Conservation (phyloP, 2,888 invertebrate species). For the Choreutis nemorana region DNA sequence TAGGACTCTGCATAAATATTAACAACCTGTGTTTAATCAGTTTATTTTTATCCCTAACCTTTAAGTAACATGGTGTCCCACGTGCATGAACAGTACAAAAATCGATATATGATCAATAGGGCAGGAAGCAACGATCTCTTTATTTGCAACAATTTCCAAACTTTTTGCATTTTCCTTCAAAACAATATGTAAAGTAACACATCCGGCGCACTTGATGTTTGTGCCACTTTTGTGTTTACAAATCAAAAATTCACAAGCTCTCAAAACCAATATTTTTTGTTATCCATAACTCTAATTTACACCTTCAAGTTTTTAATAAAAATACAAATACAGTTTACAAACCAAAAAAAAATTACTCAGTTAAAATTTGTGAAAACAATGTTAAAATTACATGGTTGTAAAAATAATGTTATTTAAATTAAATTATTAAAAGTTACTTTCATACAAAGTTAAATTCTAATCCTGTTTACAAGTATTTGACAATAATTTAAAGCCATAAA, state of each 20-base stretch:
- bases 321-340: constrained; percentile 16
- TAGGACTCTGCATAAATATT: too few species aligned
- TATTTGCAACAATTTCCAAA: constrained; percentile 15
- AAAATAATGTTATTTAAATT: too few species aligned
- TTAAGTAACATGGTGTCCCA: too few species aligned
- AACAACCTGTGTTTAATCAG: too few species aligned
- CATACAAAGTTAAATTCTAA: too few species aligned
- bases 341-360: constrained; percentile 21
- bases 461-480: too few species aligned
- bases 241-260: constrained; percentile 9
- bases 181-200: constrained; percentile 15
- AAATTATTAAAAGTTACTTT: too few species aligned
- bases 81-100: too few species aligned
- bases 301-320: constrained; percentile 27
- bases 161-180: not conserved
- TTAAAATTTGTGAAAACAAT: too few species aligned
- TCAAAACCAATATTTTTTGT: constrained; percentile 15
- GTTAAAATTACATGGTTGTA: too few species aligned
- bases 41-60: too few species aligned
- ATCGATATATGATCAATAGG: constrained; percentile 35
- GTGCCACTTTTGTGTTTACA: constrained; percentile 11
- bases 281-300: constrained; percentile 22
- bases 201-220: constrained; percentile 14
- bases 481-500: too few species aligned
- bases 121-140: constrained; percentile 31